Evolutionary conservation across 1,140 invertebrate genomes (phyloP).

Genomic region (Bombus difficillimus): DNA sequence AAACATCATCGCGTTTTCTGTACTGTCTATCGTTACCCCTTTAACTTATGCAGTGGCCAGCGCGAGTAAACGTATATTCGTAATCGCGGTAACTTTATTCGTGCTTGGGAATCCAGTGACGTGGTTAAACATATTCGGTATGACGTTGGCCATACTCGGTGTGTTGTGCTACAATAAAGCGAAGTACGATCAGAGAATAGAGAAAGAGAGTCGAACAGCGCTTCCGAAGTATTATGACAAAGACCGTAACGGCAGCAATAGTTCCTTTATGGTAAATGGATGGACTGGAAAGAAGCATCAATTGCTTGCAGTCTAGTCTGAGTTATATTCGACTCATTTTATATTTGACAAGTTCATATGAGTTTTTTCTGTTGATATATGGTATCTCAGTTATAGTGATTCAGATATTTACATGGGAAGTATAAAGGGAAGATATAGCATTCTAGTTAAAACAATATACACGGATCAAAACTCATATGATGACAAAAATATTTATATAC

Average conservation of each 20-base stretch:
- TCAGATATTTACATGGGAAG: not conserved
- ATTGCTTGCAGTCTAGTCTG: slow-evolving; percentile 72
- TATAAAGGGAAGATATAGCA: not conserved
- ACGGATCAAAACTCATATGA: slow-evolving; percentile 31
- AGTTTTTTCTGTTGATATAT: slow-evolving; percentile 27
- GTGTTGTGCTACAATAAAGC: slow-evolving; percentile 95
- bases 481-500: slow-evolving; percentile 37
- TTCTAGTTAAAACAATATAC: not conserved
- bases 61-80: slow-evolving; percentile 97
- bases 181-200: slow-evolving; percentile 87
- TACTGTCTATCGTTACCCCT: slow-evolving; percentile 94
- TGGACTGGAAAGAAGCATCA: slow-evolving; percentile 67
- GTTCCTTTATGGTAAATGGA: slow-evolving; percentile 72
- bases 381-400: not conserved
- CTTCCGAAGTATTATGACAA: slow-evolving; percentile 82
- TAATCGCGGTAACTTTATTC: slow-evolving; percentile 94
- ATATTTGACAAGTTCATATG: slow-evolving; percentile 19
- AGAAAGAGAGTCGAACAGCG: slow-evolving; percentile 82
- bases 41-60: slow-evolving; percentile 97
- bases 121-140: slow-evolving; percentile 93
- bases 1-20: slow-evolving; percentile 97
- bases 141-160: slow-evolving; percentile 94
- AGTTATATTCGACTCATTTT: slow-evolving; percentile 57
- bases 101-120: slow-evolving; percentile 97
- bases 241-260: slow-evolving; percentile 72